Evolutionary conservation across 2,113 vertebrate genomes (phyloP), one percentile per base, ranked within the genome.

Genomic region (Cyrtonyx montezumae): DNA sequence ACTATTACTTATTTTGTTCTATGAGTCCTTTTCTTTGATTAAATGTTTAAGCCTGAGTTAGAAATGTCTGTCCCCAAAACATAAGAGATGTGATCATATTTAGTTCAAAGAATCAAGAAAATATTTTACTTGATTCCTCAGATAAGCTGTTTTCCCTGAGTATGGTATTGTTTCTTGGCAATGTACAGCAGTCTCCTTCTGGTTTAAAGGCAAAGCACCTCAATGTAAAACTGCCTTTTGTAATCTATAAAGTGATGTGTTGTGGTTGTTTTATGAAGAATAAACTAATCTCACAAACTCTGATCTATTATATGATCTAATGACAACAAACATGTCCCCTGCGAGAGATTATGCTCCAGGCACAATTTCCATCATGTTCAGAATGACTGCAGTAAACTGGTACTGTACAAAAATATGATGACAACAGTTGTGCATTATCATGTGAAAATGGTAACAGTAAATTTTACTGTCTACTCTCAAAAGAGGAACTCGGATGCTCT

Each of bases 341-440:
- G 70, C 70, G 90, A 84, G 87, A 79, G 55, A 49, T 81, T 53
- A 19, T 85, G 90, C 94, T 94, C 58, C 55, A 51, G 87, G 93
- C 68, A 67, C 37, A 59, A 46, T 80, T 91, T 90, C 84, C 10
- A 14, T 89, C 46, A 34, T 22, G 4, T 77, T 89, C 91, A n/a
- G n/a, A n/a, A n/a, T n/a, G n/a, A 49, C 79, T 63, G 76, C 26
- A 3, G 63, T 77, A 71, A 82, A 23, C 15, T 77, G 49, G 45
- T 55, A 6, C 36, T 2, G 0, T 34, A 63, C 55, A 51, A 63
- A 87, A 67, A 77, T 48, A 65, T 1, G 11, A 45, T 0, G 2
- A 62, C 16, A 55, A 8, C 4, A 3, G 28, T 16, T 77, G 56
- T 26, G 79, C 59, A 56, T 55, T 83, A 32, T 11, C 46, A 42